Base-by-base conservation (phyloP, 2,797 vertebrate species). In the Phylloscopus collybita region DNA sequence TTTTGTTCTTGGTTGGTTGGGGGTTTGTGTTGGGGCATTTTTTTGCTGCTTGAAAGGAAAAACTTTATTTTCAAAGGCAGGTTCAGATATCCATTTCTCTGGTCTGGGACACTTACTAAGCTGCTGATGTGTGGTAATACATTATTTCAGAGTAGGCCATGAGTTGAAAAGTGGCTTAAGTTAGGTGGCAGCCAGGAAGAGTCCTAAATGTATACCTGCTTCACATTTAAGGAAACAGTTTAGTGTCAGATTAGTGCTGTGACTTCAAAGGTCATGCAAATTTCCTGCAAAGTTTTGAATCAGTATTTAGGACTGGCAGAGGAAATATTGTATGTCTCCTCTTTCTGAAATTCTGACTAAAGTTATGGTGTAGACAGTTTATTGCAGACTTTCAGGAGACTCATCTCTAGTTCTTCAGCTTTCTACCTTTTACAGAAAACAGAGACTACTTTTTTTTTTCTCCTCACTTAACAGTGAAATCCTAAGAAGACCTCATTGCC, bases 1-100 rank as follows among this genome's bases (percentile, higher is more conserved):
- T 73, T 59, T 90, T 76, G 2, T 75, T 89, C 10, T 44, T 84
- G 11, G 20, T 87, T 72, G 10, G 7, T 53, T 92, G 34, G 18
- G 4, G 4, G 5, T 45, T 81, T 25, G 13, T 8, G 7, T 4
- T 19, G 25, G 16, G 5, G 9, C 2, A 0, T 0, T 2, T 17
- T 59, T 53, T 86, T 61, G 27, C 38, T 59, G 14, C 51, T 82
- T 80, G 30, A n/a, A 57, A 74, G 8, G 23, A 67, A 87, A 60
- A 69, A 1, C 8, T 42, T 16, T 32, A 4, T 45, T 76, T 71
- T 26, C 66, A 65, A 45, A 59, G 49, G 57, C 16, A 38, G 5
- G 86, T 86, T 83, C 40, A 70, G 65, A 38, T 93, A 71, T 25
- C 8, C 2, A 4, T 76, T 92, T 23, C 17, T 70, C 14, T 74